These are phyloP conservation scores for Epizoanthus scotinus DNA, from an alignment of 92 coral and sea anemone genomes.

Conservation along the genomic window DNA sequence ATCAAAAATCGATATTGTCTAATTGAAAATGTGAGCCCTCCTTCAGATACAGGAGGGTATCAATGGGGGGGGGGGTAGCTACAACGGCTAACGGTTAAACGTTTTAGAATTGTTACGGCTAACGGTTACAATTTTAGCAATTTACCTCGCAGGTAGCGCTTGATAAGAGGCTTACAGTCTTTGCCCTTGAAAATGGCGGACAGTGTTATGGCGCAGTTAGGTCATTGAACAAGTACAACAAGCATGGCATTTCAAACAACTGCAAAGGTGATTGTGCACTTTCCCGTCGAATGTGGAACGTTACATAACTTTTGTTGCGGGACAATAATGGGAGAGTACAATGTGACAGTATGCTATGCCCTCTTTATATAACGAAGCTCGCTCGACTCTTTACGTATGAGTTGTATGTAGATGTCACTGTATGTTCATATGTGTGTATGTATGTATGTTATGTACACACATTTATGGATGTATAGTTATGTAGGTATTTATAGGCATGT, in stretches of 20 bases:
- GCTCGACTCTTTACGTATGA: too few relatives aligned
- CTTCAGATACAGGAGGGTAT: too few relatives aligned
- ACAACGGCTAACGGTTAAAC: too few relatives aligned
- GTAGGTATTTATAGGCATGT: not conserved
- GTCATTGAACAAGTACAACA: slow-evolving; percentile 13
- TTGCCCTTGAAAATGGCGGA: slow-evolving; percentile 36
- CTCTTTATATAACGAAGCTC: too few relatives aligned
- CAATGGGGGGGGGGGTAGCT: too few relatives aligned
- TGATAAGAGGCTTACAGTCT: not conserved
- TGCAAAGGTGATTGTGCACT: slow-evolving; percentile 21
- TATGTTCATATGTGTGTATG: not conserved
- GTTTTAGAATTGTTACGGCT: too few relatives aligned
- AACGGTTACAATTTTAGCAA: too few relatives aligned
- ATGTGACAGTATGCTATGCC: too few relatives aligned
- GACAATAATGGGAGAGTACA: not conserved
- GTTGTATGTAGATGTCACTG: too few relatives aligned
- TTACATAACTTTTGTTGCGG: not conserved
- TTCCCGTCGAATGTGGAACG: not conserved
- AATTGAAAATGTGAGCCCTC: too few relatives aligned
- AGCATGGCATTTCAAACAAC: slow-evolving; percentile 12
- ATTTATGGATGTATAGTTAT: not conserved
- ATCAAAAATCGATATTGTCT: too few relatives aligned
- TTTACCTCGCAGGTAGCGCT: not conserved
- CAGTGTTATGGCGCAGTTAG: slow-evolving; percentile 11
- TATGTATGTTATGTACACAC: not conserved